Evolutionary conservation across 1,140 invertebrate species (phyloP).

Genomic region (Dinothrombium tinctorium): DNA sequence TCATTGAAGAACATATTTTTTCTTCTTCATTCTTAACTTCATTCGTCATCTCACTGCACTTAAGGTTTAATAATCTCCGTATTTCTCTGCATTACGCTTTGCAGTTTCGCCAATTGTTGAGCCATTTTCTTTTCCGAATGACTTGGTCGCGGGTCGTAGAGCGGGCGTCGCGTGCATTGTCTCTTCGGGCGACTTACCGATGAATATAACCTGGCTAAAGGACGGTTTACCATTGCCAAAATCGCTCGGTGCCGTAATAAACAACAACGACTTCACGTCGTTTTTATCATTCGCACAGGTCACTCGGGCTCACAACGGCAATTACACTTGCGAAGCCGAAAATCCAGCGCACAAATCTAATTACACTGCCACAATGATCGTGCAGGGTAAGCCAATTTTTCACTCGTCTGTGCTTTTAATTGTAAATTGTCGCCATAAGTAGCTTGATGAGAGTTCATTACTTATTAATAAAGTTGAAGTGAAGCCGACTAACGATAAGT

Average conservation of each 20-base stretch:
- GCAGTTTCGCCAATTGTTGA: constrained; percentile 19
- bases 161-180: constrained; percentile 60
- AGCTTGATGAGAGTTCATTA: too few species aligned
- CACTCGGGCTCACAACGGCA: background rate
- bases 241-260: background rate
- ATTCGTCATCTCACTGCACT: background rate
- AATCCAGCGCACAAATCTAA: constrained; percentile 19
- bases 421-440: too few species aligned
- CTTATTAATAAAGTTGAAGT: too few species aligned
- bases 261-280: background rate
- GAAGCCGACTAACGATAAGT: too few species aligned
- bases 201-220: constrained; percentile 1
- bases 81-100: constrained; percentile 3
- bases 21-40: background rate
- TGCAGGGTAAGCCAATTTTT: constrained; percentile 22
- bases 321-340: background rate
- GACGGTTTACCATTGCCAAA: background rate
- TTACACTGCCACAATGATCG: constrained; percentile 21
- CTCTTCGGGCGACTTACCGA: constrained; percentile 26
- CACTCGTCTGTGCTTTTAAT: too few species aligned
- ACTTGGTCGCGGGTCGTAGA: constrained; percentile 54
- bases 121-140: constrained; percentile 29
- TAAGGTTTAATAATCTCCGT: background rate
- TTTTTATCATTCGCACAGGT: background rate
- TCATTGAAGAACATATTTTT: background rate